These are phyloP conservation scores for Platycheirus rosarum DNA, from an alignment of 2,888 invertebrate genomes.

Conservation along the genomic window DNA sequence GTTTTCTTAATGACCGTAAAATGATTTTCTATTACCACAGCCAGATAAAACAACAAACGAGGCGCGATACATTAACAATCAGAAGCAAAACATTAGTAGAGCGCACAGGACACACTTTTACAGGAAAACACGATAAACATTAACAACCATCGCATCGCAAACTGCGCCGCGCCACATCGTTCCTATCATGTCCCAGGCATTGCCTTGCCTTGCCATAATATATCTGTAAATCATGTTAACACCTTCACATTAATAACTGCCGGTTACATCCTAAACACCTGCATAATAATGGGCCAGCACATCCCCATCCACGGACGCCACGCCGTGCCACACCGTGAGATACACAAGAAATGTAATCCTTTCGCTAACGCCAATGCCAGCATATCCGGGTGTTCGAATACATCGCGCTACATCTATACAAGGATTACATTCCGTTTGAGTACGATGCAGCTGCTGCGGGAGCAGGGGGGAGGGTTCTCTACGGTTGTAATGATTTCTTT, in stretches of 20 bases:
- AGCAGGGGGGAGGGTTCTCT: no score
- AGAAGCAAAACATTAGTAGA: neutral
- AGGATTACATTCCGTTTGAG: constrained; percentile 42
- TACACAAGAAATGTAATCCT: constrained; percentile 42
- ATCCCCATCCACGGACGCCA: constrained; percentile 12
- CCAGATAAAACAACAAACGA: neutral
- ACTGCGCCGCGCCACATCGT: no score
- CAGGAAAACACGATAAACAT: constrained; percentile 33
- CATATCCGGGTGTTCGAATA: constrained; percentile 33
- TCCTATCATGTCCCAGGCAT: constrained; percentile 34
- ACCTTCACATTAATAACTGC: constrained; percentile 61
- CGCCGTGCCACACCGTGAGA: no score
- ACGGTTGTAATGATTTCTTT: constrained; percentile 28
- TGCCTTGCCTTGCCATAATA: no score
- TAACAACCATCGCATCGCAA: constrained; percentile 15
- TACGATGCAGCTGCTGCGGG: no score
- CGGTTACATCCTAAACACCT: constrained; percentile 64
- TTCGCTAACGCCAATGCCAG: constrained; percentile 23
- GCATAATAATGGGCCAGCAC: constrained; percentile 56
- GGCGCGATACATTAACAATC: constrained; percentile 1
- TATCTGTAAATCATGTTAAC: constrained; percentile 61
- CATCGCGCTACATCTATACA: neutral
- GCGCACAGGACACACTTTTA: neutral
- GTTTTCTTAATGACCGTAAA: constrained; percentile 29
- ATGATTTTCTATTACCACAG: constrained; percentile 7